Evolutionary conservation across 2,113 vertebrate species (phyloP).

Genomic region (Nothocercus julius): DNA sequence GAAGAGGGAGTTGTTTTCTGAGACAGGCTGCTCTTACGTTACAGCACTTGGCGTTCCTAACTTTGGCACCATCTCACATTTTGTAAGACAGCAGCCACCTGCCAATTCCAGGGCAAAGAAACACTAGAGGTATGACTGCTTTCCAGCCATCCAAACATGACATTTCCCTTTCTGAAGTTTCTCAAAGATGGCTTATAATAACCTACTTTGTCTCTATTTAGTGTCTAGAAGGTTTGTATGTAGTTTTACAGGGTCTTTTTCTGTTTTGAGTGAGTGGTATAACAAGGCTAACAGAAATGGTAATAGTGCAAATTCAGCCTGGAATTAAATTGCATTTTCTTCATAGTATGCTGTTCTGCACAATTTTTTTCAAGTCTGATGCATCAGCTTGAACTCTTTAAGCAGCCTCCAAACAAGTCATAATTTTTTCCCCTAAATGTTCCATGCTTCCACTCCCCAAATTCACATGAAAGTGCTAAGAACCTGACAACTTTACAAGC

Average conservation of each 20-base stretch:
- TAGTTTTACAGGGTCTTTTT: not conserved
- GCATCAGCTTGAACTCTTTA: not conserved
- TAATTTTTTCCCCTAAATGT: not conserved
- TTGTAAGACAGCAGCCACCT: not conserved
- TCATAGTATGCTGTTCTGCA: not conserved
- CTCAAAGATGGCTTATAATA: not conserved
- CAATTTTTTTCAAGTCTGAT: not conserved
- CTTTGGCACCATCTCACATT: not conserved
- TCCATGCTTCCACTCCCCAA: not conserved
- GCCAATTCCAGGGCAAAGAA: not conserved
- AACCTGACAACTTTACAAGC: not conserved
- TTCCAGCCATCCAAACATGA: not conserved
- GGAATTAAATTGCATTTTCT: not conserved
- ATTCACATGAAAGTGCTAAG: not conserved
- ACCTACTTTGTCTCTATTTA: not conserved
- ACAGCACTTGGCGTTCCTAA: not conserved
- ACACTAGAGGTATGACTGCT: not conserved
- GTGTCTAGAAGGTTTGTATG: not conserved
- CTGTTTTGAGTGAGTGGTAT: not conserved
- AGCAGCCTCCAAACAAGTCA: rapidly evolving
- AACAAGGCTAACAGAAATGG: not conserved
- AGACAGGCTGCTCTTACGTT: not conserved
- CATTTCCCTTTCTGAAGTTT: not conserved
- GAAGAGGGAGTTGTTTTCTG: not conserved
- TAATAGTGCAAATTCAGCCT: not conserved